Base-by-base conservation (phyloP, 2,113 vertebrate genomes). In the Baryphthengus martii region DNA sequence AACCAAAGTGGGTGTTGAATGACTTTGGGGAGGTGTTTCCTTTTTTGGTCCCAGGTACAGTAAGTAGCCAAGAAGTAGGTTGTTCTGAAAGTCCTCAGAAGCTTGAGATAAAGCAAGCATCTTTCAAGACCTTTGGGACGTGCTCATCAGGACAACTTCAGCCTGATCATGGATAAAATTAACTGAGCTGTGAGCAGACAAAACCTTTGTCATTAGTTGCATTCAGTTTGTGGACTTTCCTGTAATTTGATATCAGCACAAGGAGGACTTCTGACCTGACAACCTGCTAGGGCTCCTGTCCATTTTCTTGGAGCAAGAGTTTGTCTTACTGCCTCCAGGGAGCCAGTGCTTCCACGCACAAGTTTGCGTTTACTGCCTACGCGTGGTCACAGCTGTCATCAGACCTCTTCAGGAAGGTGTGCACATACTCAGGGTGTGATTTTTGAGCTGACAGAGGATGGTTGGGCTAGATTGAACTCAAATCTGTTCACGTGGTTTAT, bases 301-400 rank as follows among this genome's bases (percentile, higher is more conserved):
- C 9, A 4, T 93, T 59, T 53, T 42, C 39, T 59, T 63, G 50
- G 50, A 35, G 61, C n/a, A 77, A 65, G 66, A 7, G 7, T 44
- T 79, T 76, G 16, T 90, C 24, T 17, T n/a, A 5, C 25, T 42
- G 21, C 4, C 26, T 44, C 12, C 19, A 40, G 56, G 47, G 26
- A 35, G 16, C 4, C 67, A n/a, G 72, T 63, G 31, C 15, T 62
- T 16, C 55, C 26, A 15, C 3, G 2, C 49, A 12, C 17, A 40
- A 21, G 42, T 33, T 81, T 44, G 5, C 1, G 2, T 33, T 2
- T 6, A 4, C 47, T 39, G 37, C 17, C 4, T 24, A 23, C 5
- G 4, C 0, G 0, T 7, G 39, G 21, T 37, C 53, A 52, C 3
- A 4, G 18, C 21, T 17, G 23, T 10, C 37, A 86, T 35, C 42